Evolutionary conservation across 2,113 vertebrate species (phyloP).

Genomic region (Platichthys stellatus): DNA sequence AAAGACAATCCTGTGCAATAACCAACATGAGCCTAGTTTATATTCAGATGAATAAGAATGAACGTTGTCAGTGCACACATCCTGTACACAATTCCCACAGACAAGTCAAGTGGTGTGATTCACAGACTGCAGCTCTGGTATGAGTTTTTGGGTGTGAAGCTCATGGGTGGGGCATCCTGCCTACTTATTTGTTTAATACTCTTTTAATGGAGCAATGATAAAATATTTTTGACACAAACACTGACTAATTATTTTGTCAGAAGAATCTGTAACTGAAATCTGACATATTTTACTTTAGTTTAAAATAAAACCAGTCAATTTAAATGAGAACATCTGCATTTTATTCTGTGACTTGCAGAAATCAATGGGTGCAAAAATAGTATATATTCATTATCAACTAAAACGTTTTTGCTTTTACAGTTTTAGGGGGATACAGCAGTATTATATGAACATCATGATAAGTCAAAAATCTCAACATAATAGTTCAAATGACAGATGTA

Average conservation of each 20-base stretch:
- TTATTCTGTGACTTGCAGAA: constrained; percentile 26
- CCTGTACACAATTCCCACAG: neutral
- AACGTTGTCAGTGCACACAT: neutral
- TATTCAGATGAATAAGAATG: neutral
- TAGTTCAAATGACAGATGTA: neutral
- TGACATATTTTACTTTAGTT: constrained; percentile 4
- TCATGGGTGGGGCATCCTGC: constrained; percentile 43
- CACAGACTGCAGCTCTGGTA: constrained; percentile 29
- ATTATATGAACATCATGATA: neutral
- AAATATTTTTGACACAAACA: neutral
- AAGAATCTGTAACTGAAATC: constrained; percentile 14
- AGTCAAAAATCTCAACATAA: neutral
- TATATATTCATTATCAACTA: neutral
- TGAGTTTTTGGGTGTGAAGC: constrained; percentile 50
- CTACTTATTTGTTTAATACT: neutral
- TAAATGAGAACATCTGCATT: constrained; percentile 14
- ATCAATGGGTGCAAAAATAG: constrained; percentile 29
- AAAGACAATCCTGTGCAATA: constrained; percentile 19
- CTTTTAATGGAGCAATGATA: neutral
- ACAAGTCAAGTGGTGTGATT: neutral
- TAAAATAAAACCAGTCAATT: constrained; percentile 18
- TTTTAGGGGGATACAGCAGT: neutral
- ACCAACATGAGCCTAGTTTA: neutral
- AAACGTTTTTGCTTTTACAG: neutral
- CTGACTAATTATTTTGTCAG: neutral